Base-by-base conservation (phyloP, 1,140 invertebrate genomes). In the Pseudomyrmex flavicornis region DNA sequence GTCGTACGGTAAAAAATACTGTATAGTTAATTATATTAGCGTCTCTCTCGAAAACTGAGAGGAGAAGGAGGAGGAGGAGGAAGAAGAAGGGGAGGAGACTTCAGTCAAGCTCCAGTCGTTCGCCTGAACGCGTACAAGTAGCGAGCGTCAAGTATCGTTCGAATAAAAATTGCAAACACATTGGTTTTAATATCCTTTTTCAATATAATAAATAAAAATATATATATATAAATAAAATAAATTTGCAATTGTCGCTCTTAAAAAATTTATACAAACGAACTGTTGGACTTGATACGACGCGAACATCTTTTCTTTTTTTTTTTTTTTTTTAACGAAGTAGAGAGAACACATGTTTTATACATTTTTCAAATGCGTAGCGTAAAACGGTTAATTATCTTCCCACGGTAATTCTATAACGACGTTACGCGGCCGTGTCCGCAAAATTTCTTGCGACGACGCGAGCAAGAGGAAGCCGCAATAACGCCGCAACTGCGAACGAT, bases 21-120 rank as follows among this genome's bases (percentile, higher is more conserved):
- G 50, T 80, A 72, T 44, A 80, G 54, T 72, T 35, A 80, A 80
- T 61, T 72, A 35, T 35, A 35, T 79, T 79, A 70, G 56, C 44
- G 76, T 5, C 66, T 70, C 61, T 5, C 54, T 70, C 61, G 65
- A 22, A 44, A 44, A 79, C 10, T 35, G 35, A 72, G 73, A 56
- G 17, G 13, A n/a, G 44, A 35, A 13, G 54, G 26, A 46, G 52
- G 20, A 79, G 46, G 17, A n/a, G 44, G 50, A 13, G 54, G 58
- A 46, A 35, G 52, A 79, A 4, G 26, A 26, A 44, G 62, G 10
- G 54, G 58, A 46, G 52, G 35, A 79, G 59, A 46, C 22, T 74
- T 3, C 56, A 35, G 56, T 66, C 48, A 54, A 35, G 17, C 65
- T 52, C 52, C 65, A 48, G 44, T 76, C 54, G 54, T 70, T 80